A percentile compares a stretch with the other conserved stretches of the same genome.
Conservation (phyloP, 1,140 invertebrate genomes). For the Maconellicoccus hirsutus region DNA sequence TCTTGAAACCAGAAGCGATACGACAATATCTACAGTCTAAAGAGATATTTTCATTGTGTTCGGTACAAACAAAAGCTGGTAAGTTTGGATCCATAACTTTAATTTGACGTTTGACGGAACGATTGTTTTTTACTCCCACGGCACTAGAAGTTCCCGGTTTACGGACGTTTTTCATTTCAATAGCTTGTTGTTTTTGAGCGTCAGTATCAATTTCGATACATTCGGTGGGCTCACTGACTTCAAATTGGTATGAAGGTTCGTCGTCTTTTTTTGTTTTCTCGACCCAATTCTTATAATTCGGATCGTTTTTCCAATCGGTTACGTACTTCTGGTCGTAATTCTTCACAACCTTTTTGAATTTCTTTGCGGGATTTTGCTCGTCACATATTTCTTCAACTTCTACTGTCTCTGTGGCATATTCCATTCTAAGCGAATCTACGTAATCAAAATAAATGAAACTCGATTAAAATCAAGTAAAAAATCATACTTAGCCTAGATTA, state of each 20-base stretch:
- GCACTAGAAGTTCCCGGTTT: not conserved
- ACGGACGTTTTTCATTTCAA: not conserved
- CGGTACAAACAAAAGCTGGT: slow-evolving; percentile 13
- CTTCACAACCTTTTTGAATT: slow-evolving; percentile 6
- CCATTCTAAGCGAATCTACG: not conserved
- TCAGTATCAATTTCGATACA: not conserved
- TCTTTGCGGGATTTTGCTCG: not conserved
- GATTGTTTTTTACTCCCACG: not conserved
- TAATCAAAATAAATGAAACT: not conserved
- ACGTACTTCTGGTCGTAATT: not conserved
- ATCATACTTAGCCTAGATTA: too few species aligned
- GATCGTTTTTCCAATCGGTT: slow-evolving; percentile 11
- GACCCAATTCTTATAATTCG: slow-evolving; percentile 10
- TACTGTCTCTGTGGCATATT: not conserved
- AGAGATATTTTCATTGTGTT: slow-evolving; percentile 11
- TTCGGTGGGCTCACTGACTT: not conserved
- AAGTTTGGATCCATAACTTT: slow-evolving; percentile 16
- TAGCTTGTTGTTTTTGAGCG: not conserved
- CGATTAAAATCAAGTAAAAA: too few species aligned
- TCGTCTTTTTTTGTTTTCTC: slow-evolving; percentile 7
- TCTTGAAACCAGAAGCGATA: slow-evolving; percentile 5
- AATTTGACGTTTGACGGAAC: slow-evolving; percentile 6
- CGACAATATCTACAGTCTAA: slow-evolving; percentile 14
- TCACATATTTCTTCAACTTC: slow-evolving; percentile 15
- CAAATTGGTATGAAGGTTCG: not conserved